Base-by-base conservation (phyloP, 2,797 vertebrate species). In the Coracias cyanogaster region DNA sequence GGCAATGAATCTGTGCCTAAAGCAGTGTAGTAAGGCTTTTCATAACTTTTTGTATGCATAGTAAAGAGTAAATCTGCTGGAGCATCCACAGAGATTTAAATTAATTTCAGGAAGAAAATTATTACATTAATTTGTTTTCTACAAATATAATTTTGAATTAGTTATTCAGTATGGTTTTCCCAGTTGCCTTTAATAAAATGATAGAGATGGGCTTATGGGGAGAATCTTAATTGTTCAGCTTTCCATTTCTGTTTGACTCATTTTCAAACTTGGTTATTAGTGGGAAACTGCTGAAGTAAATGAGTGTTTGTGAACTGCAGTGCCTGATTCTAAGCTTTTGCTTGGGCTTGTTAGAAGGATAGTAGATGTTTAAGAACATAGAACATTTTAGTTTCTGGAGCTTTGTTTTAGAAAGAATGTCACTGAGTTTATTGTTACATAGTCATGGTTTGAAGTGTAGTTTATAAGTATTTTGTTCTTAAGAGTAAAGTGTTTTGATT, bases 31-130 rank as follows among this genome's bases (percentile, higher is more conserved):
- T 98, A 98, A 97, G 97, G 96, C 96, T 97, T 97, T 98, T 98
- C 96, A 96, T 98, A 97, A 98, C 92, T 98, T 98, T 97, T 82
- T 92, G 94, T 96, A 87, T 97, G 96, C 97, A 96, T 67, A 96
- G 97, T 97, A 95, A 98, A 98, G 97, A 96, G 97, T 97, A 97
- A 98, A 98, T 98, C 97, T 98, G 97, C 98, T 98, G 95, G 96
- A 95, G 91, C 91, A 97, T 98, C 98, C 98, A 39, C 93, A 96
- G 98, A 98, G 98, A 97, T 98, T 98, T 98, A 98, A 98, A 98
- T 98, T 98, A 98, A 98, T 98, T 98, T 98, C 97, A 97, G 97
- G 98, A 98, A 97, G 97, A 98, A 98, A 98, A 98, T 98, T 98
- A 98, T 98, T 98, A 97, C 98, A 98, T 98, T 98, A 98, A 98